phyloP scores from a whole-genome alignment of 2,113 vertebrate genomes.

The Brachyhypopomus occidentalis region DNA sequence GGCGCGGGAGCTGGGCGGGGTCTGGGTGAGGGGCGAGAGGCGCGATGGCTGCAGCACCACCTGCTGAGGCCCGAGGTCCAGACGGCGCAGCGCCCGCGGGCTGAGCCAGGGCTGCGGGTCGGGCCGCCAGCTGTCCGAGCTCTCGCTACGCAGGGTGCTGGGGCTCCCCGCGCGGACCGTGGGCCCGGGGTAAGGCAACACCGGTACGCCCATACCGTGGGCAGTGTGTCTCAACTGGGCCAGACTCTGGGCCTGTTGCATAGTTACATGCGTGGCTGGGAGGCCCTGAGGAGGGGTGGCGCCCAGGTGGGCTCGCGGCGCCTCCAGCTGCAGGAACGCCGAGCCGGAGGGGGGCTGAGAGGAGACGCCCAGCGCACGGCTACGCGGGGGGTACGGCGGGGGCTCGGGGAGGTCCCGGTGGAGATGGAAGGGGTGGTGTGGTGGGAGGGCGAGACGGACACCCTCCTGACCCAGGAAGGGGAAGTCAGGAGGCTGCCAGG shows the following conservation, averaged over 20 bases:
- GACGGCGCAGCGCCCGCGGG: constrained; percentile 89
- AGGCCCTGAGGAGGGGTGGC: constrained; percentile 75
- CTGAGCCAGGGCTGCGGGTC: constrained; percentile 92
- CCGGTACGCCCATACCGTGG: constrained; percentile 98
- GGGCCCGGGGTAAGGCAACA: constrained; percentile 95
- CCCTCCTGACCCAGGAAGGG: constrained; percentile 90
- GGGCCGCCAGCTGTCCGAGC: constrained; percentile 87
- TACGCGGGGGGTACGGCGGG: constrained; percentile 75
- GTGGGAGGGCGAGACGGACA: constrained; percentile 87
- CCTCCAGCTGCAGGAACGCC: constrained; percentile 93
- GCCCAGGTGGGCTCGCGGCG: constrained; percentile 86
- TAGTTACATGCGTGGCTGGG: constrained; percentile 92
- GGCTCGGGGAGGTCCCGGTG: constrained; percentile 85
- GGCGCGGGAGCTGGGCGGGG: constrained; percentile 92
- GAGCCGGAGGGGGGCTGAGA: constrained; percentile 82
- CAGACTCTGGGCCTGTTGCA: constrained; percentile 94
- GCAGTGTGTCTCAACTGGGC: constrained; percentile 99
- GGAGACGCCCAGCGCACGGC: constrained; percentile 70
- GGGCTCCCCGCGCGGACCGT: constrained; percentile 81
- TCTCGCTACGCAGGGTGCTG: constrained; percentile 89
- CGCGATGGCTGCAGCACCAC: constrained; percentile 97
- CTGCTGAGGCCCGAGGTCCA: constrained; percentile 95
- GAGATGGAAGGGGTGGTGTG: constrained; percentile 80
- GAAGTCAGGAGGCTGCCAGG: constrained; percentile 91
- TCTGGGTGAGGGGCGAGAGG: constrained; percentile 97